A percentile compares a stretch with the other conserved stretches of the same genome.
These are phyloP conservation scores for Physeter macrocephalus DNA, from an alignment of 2,113 vertebrate genomes.

Conservation along the genomic window DNA sequence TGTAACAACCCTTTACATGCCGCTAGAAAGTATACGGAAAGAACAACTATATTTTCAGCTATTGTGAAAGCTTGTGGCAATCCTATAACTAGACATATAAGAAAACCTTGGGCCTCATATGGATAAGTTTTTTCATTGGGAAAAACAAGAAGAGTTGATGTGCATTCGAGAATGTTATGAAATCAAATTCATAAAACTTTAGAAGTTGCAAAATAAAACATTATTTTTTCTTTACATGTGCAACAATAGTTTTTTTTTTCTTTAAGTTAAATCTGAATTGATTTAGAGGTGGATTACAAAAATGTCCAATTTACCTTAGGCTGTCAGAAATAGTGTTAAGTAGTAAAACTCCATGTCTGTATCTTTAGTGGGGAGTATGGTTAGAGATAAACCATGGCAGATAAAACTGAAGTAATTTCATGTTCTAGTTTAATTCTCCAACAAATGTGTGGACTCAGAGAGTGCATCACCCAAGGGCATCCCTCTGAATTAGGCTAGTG, in stretches of 20 bases:
- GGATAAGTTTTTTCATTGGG: background rate
- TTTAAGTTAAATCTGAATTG: background rate
- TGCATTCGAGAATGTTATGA: background rate
- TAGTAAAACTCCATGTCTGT: background rate
- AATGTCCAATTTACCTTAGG: background rate
- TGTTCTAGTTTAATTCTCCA: constrained; percentile 30
- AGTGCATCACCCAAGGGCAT: background rate
- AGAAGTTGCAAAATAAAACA: background rate
- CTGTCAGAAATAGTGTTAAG: background rate
- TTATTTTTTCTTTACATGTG: background rate
- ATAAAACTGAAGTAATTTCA: constrained; percentile 25
- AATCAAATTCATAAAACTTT: background rate
- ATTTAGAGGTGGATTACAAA: background rate
- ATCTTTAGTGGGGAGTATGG: background rate
- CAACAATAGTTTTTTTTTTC: background rate
- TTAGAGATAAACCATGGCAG: constrained; percentile 5
- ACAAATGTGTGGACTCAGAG: background rate
- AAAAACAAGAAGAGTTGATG: background rate
- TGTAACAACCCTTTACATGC: background rate
- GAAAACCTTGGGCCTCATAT: background rate
- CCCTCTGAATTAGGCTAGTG: background rate
- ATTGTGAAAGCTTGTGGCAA: background rate
- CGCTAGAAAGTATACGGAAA: background rate
- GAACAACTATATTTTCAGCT: accelerated
- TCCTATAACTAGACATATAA: background rate